Evolutionary conservation across 2,113 vertebrate species (phyloP).

Genomic region (Chroicocephalus ridibundus): DNA sequence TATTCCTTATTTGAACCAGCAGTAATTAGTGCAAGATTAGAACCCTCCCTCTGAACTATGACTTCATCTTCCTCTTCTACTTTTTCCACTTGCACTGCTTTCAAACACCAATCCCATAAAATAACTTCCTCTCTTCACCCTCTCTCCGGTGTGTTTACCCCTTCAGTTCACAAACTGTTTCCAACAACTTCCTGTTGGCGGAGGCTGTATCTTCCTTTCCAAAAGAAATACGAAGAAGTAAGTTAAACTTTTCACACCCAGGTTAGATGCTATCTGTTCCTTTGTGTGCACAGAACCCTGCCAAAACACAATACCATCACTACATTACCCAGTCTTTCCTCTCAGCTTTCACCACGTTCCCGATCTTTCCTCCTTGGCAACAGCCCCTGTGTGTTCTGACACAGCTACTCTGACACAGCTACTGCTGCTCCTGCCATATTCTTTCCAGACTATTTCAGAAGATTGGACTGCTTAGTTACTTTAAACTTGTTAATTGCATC

Average conservation of each 20-base stretch:
- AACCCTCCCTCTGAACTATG: background rate
- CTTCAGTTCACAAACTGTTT: background rate
- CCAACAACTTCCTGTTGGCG: background rate
- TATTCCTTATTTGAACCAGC: background rate
- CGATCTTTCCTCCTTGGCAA: background rate
- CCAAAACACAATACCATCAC: background rate
- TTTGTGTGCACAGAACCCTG: background rate
- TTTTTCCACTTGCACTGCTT: background rate
- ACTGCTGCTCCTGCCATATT: background rate
- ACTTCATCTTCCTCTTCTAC: background rate
- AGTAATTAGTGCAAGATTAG: background rate
- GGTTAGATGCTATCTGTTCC: background rate
- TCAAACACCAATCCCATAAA: background rate
- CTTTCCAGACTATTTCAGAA: background rate
- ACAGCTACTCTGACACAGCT: too few species aligned
- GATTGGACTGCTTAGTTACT: background rate
- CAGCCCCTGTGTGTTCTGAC: background rate
- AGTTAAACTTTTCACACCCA: background rate
- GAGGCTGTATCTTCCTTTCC: background rate
- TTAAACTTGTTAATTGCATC: background rate
- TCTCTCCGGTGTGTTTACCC: background rate
- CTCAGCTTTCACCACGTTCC: background rate
- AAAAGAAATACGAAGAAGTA: accelerated
- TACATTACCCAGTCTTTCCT: background rate
- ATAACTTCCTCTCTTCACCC: background rate